Percentiles rank a stretch among this genome's conserved stretches.
Conservation (phyloP, 2,797 vertebrate species). For the Danio choprae region DNA sequence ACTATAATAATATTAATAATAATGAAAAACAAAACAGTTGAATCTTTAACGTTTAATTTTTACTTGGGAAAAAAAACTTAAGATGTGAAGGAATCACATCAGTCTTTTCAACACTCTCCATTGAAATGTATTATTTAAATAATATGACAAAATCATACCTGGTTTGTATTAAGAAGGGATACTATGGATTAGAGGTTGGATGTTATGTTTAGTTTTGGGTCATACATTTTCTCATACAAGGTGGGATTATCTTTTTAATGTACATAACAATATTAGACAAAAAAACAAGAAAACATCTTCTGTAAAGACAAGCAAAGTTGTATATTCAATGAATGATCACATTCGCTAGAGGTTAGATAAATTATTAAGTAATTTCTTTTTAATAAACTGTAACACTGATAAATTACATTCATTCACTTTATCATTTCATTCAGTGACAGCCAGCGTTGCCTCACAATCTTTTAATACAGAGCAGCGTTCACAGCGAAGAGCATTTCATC, state of each 20-base stretch:
- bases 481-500: conserved; percentile 42
- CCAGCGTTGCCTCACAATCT: conserved; percentile 7
- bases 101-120: no score
- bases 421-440: conserved; percentile 1
- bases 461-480: conserved; percentile 24
- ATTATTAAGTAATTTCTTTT: background rate
- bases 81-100: background rate
- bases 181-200: background rate
- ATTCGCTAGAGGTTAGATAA: background rate
- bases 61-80: background rate
- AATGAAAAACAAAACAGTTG: no score
- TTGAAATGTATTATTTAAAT: no score
- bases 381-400: conserved; percentile 3
- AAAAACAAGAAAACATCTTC: background rate
- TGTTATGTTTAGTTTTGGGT: background rate
- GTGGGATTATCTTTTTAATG: background rate
- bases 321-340: background rate
- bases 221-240: background rate
- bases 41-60: background rate
- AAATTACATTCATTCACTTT: conserved; percentile 17
- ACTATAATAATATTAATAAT: background rate
- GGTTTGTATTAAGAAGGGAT: no score
- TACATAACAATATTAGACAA: background rate
- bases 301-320: background rate
- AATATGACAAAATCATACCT: no score